phyloP scores from a whole-genome alignment of 1,140 invertebrate species.

The Drosophila auraria region DNA sequence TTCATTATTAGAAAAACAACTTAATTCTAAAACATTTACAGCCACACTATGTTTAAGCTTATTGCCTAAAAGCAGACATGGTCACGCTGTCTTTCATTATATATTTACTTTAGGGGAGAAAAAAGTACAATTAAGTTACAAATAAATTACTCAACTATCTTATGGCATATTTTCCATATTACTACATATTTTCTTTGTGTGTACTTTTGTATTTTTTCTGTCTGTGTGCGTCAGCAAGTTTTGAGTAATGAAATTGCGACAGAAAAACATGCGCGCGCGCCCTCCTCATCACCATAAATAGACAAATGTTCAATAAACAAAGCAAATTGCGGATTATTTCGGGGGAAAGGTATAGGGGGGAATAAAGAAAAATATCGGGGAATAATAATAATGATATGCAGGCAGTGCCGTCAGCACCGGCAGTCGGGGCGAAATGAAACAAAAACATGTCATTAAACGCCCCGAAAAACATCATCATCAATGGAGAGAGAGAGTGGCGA shows the following conservation, averaged over 20 bases:
- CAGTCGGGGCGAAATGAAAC: constrained; percentile 40
- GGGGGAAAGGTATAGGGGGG: constrained; percentile 2
- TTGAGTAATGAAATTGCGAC: constrained; percentile 73
- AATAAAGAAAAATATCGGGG: constrained; percentile 46
- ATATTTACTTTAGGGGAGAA: background rate
- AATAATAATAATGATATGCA: constrained; percentile 76
- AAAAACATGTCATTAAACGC: constrained; percentile 75
- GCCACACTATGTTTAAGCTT: background rate
- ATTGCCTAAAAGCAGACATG: background rate
- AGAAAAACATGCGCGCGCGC: constrained; percentile 54
- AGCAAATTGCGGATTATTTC: constrained; percentile 46
- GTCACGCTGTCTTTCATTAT: background rate
- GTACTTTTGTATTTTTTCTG: background rate
- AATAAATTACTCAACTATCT: too few relatives aligned
- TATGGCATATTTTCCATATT: too few relatives aligned
- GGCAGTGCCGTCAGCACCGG: constrained; percentile 6
- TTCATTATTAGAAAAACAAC: too few relatives aligned
- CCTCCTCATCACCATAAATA: constrained; percentile 60
- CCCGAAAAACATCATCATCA: constrained; percentile 29
- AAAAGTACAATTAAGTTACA: too few relatives aligned
- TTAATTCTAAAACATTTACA: background rate
- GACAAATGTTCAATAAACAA: constrained; percentile 77
- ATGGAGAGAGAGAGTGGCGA: background rate
- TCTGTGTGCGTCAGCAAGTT: constrained; percentile 34
- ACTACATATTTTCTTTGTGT: background rate